Percentiles rank a stretch among this genome's conserved stretches.
These are phyloP conservation scores for Neofelis nebulosa DNA, from an alignment of 2,113 vertebrate species.

Conservation along the genomic window DNA sequence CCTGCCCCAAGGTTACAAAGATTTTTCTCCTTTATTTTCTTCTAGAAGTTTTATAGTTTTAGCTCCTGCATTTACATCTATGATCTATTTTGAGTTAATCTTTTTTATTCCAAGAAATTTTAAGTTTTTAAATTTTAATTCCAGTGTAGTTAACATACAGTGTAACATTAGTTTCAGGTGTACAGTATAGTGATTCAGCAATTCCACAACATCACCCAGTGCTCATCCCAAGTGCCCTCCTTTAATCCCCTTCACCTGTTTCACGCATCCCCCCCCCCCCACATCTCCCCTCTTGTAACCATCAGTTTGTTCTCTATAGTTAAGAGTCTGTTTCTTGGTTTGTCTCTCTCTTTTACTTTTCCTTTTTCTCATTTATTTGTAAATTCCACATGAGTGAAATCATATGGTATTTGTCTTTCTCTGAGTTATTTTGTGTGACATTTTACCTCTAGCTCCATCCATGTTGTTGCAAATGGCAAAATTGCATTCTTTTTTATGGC, in stretches of 20 bases:
- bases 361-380: not conserved
- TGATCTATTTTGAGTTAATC: slow-evolving; percentile 5
- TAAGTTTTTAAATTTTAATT: not conserved
- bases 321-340: not conserved
- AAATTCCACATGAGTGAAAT: not conserved
- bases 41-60: not conserved
- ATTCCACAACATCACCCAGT: not conserved
- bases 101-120: not conserved
- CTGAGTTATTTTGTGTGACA: not conserved
- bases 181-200: not conserved
- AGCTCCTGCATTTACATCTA: not conserved
- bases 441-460: not conserved
- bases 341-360: not conserved
- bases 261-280: not conserved
- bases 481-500: not conserved
- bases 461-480: not conserved
- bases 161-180: not conserved
- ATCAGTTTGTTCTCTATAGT: not conserved
- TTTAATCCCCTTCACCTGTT: not conserved
- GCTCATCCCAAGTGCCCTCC: not conserved
- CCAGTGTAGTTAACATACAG: not conserved
- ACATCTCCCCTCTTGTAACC: not conserved
- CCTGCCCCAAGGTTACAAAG: not conserved
- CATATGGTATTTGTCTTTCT: not conserved
- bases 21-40: slow-evolving; percentile 36